A percentile compares a stretch with the other conserved stretches of the same genome.
Evolutionary conservation across 1,140 invertebrate species (phyloP).

Genomic region (Drosophila baimaii): DNA sequence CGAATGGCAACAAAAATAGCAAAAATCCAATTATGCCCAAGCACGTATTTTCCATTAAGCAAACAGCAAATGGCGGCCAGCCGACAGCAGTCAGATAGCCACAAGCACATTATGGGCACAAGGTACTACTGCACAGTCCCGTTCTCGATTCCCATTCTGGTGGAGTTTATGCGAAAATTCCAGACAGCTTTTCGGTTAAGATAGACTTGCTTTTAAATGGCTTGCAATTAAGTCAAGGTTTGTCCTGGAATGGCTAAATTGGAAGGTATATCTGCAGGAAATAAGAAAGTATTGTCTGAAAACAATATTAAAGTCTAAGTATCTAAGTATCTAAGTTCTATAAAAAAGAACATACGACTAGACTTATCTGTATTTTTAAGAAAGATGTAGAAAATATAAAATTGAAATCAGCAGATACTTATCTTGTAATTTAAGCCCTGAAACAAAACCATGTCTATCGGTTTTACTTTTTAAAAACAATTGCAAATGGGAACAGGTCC

Average conservation of each 20-base stretch:
- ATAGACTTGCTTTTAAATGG: not conserved
- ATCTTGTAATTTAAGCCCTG: too few species aligned
- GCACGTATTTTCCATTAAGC: constrained; percentile 77
- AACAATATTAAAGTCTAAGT: too few species aligned
- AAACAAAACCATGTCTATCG: not conserved
- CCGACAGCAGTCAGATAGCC: constrained; percentile 51
- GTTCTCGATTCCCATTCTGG: constrained; percentile 11
- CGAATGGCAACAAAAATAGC: constrained; percentile 53
- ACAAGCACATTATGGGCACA: constrained; percentile 50
- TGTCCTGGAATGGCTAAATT: not conserved
- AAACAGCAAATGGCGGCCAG: constrained; percentile 58
- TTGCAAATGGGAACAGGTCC: constrained; percentile 22
- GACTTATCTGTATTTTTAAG: too few species aligned
- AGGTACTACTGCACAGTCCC: constrained; percentile 31
- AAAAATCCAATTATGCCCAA: constrained; percentile 75
- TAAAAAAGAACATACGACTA: too few species aligned
- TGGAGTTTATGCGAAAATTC: constrained; percentile 7
- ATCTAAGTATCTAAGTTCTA: too few species aligned
- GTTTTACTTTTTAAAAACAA: constrained; percentile 24
- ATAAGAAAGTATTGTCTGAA: too few species aligned
- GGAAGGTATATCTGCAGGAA: too few species aligned
- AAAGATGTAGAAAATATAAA: too few species aligned
- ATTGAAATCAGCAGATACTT: too few species aligned
- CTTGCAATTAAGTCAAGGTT: not conserved
- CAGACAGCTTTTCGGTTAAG: not conserved